Evolutionary conservation across 2,888 invertebrate genomes (phyloP).

Genomic region (Mechanitis mazaeus): DNA sequence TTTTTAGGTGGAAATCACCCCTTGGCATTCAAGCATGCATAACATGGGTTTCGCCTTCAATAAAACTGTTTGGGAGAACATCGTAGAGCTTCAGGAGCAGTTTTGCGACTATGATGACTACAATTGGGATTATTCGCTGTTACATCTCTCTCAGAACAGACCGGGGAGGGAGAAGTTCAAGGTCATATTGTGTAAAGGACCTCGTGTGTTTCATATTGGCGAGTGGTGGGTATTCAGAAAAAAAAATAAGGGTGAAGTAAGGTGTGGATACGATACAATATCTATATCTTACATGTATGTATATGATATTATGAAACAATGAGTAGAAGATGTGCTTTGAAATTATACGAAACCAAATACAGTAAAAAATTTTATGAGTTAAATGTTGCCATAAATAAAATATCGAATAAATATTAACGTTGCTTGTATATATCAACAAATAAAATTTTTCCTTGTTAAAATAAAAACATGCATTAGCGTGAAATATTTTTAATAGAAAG

Average conservation of each 20-base stretch:
- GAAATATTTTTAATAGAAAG: too few species aligned
- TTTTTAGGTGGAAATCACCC: constrained; percentile 90
- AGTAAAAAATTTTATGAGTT: too few species aligned
- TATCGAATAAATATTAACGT: too few species aligned
- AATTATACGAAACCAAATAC: too few species aligned
- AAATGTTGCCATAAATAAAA: too few species aligned
- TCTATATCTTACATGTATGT: background rate
- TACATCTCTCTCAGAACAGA: constrained; percentile 92
- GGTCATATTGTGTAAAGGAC: constrained; percentile 93
- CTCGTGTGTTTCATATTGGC: constrained; percentile 98
- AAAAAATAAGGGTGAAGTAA: too few species aligned
- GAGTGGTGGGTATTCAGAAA: constrained; percentile 86
- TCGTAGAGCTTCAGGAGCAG: constrained; percentile 86
- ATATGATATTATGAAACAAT: too few species aligned
- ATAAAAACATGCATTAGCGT: too few species aligned
- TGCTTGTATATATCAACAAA: too few species aligned
- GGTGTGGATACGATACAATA: too few species aligned
- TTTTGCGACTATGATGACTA: constrained; percentile 99
- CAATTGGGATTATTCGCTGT: constrained; percentile 99
- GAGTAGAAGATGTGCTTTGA: too few species aligned
- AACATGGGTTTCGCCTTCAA: constrained; percentile 99
- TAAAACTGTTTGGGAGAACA: constrained; percentile 88
- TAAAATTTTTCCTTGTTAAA: too few species aligned
- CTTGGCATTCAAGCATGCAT: constrained; percentile 98
- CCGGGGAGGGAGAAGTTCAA: constrained; percentile 83